Conservation (phyloP, 2,888 invertebrate genomes). For the Quadroppia sp. region DNA sequence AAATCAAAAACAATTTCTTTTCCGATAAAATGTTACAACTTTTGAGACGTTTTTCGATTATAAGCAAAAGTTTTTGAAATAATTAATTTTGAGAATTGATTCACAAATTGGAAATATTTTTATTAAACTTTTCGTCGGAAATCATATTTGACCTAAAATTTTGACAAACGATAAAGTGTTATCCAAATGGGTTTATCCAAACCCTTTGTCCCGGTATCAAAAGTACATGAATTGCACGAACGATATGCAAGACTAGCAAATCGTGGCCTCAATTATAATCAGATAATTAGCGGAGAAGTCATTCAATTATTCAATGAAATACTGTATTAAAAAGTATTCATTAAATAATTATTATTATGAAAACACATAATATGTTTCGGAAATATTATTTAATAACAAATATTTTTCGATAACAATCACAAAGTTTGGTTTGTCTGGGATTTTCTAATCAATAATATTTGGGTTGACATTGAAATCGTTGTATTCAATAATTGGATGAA, state of each 20-base stretch:
- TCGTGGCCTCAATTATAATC: neutral
- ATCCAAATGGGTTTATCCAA: neutral
- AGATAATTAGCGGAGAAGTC: neutral
- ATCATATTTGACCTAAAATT: neutral
- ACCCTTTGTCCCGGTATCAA: neutral
- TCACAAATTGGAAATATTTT: no score
- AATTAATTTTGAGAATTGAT: no score
- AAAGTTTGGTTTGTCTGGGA: neutral
- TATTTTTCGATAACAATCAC: neutral
- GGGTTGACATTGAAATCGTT: neutral
- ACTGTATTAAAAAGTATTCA: neutral
- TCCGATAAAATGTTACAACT: neutral
- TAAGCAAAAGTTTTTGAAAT: no score
- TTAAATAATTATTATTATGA: neutral
- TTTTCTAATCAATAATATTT: neutral
- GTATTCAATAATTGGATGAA: neutral
- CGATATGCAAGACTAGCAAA: neutral
- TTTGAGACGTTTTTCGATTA: neutral
- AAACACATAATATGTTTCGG: neutral
- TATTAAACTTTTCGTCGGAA: neutral
- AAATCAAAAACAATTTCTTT: neutral
- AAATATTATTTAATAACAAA: neutral
- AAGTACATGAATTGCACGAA: neutral
- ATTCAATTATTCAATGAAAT: neutral
- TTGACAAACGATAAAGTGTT: neutral